A percentile compares a stretch with the other conserved stretches of the same genome.
Conservation (phyloP, 2,797 vertebrate genomes). For the Echiichthys vipera region DNA sequence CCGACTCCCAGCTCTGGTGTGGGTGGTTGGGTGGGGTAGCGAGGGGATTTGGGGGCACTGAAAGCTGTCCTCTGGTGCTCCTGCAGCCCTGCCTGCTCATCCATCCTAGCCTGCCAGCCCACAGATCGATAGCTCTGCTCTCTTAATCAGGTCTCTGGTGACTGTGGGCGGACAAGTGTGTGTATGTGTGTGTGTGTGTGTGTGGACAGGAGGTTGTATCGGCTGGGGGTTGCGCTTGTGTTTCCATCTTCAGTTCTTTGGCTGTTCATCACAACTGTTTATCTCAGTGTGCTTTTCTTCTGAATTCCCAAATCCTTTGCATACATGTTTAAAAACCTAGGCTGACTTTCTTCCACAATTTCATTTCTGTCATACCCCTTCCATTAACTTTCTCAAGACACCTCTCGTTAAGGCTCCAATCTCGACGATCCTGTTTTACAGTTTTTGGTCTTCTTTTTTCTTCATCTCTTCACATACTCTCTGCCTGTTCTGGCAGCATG, state of each 20-base stretch:
- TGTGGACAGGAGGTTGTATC: conserved; percentile 59
- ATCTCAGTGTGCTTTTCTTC: conserved; percentile 38
- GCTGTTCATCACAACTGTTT: conserved; percentile 69
- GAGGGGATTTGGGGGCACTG: conserved; percentile 60
- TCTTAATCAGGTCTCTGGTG: conserved; percentile 89
- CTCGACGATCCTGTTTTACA: conserved; percentile 37
- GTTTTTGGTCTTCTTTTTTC: conserved; percentile 38
- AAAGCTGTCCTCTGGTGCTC: conserved; percentile 80
- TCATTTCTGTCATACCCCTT: conserved; percentile 29
- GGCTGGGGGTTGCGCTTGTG: conserved; percentile 64
- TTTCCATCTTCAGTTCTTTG: conserved; percentile 61
- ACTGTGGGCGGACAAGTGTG: conserved; percentile 72
- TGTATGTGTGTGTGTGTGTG: conserved; percentile 44
- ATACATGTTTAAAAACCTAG: conserved; percentile 21
- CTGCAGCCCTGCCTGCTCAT: conserved; percentile 80
- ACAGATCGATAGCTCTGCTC: conserved; percentile 85
- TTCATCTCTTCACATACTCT: conserved; percentile 37
- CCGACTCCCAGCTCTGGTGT: conserved; percentile 55
- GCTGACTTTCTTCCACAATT: conserved; percentile 22
- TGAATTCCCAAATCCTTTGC: conserved; percentile 17
- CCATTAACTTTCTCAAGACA: conserved; percentile 34
- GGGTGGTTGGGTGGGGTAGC: conserved; percentile 63
- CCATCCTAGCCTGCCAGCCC: conserved; percentile 83
- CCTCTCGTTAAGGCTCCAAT: conserved; percentile 48
- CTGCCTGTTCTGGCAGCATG: conserved; percentile 49